These are phyloP conservation scores for Speoplatyrhinus poulsoni DNA, from an alignment of 2,113 vertebrate species.

Conservation along the genomic window DNA sequence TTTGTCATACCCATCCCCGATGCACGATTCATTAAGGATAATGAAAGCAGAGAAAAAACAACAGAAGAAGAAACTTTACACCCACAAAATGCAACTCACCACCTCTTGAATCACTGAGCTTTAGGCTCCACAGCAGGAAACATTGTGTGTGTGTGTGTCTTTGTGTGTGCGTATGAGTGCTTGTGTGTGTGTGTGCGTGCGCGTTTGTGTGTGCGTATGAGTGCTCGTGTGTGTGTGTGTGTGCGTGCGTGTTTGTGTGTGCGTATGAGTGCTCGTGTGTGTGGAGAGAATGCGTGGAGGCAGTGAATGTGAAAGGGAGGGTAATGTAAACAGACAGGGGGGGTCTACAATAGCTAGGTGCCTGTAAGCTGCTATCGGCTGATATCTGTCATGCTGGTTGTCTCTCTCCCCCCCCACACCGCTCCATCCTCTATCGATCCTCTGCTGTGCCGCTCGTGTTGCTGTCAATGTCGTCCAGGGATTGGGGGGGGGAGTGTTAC, in stretches of 20 bases:
- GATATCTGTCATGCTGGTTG: background rate
- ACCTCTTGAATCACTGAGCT: too few species aligned
- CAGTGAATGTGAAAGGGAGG: background rate
- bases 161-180: too few species aligned
- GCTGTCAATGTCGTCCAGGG: background rate
- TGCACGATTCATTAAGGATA: too few species aligned
- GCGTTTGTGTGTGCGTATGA: slow-evolving; percentile 2
- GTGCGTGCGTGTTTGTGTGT: background rate
- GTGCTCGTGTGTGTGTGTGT: too few species aligned
- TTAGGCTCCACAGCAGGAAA: too few species aligned
- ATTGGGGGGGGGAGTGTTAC: background rate
- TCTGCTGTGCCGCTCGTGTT: slow-evolving; percentile 2
- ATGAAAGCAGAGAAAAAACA: too few species aligned
- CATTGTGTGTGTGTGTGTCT: slow-evolving; percentile 6
- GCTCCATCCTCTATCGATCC: slow-evolving; percentile 27
- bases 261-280: background rate
- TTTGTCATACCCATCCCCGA: too few species aligned
- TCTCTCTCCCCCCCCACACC: background rate
- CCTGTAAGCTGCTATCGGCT: too few species aligned
- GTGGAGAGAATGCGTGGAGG: slow-evolving; percentile 10
- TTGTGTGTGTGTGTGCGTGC: background rate
- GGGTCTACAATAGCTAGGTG: slow-evolving; percentile 6
- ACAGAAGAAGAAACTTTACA: too few species aligned
- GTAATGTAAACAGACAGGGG: slow-evolving; percentile 48
- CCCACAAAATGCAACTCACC: too few species aligned